Percentiles rank a stretch among this genome's conserved stretches.
phyloP scores from a whole-genome alignment of 2,888 invertebrate species.

The Drosophila subsilvestris region DNA sequence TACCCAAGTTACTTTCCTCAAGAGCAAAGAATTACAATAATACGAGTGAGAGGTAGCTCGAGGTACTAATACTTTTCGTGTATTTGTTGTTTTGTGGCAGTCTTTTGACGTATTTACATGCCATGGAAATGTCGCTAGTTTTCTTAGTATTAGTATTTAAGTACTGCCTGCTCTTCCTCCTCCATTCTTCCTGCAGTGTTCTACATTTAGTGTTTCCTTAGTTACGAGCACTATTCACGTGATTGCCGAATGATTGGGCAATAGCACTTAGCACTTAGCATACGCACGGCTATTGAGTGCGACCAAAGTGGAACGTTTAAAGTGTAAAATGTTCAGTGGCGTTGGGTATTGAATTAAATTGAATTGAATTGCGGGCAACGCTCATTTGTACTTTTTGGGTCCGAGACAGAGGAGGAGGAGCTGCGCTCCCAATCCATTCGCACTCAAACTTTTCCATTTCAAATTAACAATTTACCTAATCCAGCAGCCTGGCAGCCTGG shows the following conservation, averaged over 20 bases:
- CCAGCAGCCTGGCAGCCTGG: background rate
- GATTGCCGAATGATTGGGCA: conserved; percentile 54
- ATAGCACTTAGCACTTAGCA: conserved; percentile 45
- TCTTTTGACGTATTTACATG: no score
- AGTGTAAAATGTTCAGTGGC: conserved; percentile 39
- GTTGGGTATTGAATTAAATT: conserved; percentile 13
- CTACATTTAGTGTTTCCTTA: no score
- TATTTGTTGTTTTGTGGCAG: no score
- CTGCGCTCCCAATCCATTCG: no score
- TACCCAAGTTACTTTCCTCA: no score
- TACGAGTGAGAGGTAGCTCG: background rate
- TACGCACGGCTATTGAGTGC: conserved; percentile 50
- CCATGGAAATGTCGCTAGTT: conserved; percentile 8
- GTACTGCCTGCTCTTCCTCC: no score
- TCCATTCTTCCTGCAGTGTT: no score
- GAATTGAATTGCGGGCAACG: conserved; percentile 12
- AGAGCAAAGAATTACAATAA: no score
- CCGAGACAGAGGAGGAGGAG: no score
- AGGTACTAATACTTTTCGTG: background rate
- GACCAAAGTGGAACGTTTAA: conserved; percentile 26
- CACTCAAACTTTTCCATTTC: conserved; percentile 5
- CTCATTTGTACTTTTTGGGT: no score
- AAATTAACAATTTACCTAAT: conserved; percentile 39
- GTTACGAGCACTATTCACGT: conserved; percentile 55
- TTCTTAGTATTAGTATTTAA: background rate